Evolutionary conservation across 2,113 vertebrate genomes (phyloP).

Genomic region (Mungos mungo): DNA sequence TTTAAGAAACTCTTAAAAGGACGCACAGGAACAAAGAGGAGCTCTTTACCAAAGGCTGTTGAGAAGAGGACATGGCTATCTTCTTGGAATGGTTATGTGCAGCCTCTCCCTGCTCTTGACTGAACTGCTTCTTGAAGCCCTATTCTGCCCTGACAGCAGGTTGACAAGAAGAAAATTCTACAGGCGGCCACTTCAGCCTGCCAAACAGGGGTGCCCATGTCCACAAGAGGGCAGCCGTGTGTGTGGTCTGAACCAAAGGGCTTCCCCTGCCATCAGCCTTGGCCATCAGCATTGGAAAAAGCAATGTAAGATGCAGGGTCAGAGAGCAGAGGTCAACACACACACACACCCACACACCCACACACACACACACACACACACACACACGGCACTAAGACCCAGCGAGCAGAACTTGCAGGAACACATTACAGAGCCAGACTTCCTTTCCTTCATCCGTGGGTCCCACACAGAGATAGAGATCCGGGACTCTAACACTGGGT

Average conservation of each 20-base stretch:
- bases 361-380: background rate
- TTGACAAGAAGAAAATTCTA: background rate
- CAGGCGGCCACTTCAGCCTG: background rate
- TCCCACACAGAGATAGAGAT: background rate
- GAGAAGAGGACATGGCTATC: background rate
- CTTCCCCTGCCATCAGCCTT: background rate
- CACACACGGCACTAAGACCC: background rate
- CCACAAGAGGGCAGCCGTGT: slow-evolving; percentile 71
- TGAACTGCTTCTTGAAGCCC: background rate
- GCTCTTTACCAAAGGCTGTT: background rate
- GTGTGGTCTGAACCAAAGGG: background rate
- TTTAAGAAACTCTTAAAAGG: background rate
- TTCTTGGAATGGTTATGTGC: background rate
- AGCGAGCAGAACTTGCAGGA: background rate
- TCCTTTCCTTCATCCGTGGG: background rate
- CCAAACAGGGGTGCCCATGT: fast-evolving
- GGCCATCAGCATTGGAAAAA: no score
- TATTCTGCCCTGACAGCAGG: no score
- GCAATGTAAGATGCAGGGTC: background rate
- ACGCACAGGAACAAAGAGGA: background rate
- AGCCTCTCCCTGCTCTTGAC: background rate
- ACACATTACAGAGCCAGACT: background rate
- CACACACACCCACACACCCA: fast-evolving
- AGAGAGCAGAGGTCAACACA: background rate
- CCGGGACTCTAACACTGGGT: background rate